A percentile compares a stretch with the other conserved stretches of the same genome.
These are phyloP conservation scores for Dolichomitus sp. DNA, from an alignment of 2,888 invertebrate species.

Conservation along the genomic window DNA sequence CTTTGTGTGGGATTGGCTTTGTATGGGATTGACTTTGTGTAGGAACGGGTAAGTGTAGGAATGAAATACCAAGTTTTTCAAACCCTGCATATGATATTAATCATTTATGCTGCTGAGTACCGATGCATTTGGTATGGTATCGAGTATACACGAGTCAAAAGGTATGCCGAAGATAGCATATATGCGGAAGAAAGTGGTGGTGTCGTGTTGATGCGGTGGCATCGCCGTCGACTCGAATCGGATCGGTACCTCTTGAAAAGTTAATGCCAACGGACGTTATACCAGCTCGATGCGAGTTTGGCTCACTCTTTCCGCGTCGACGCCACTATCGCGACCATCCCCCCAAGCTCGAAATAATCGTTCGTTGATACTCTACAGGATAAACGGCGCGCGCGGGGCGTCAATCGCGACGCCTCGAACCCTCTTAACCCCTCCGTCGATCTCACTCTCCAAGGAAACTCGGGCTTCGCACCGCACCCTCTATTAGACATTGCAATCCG, in stretches of 20 bases:
- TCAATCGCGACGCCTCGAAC: slow-evolving; percentile 3
- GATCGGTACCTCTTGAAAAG: slow-evolving; percentile 52
- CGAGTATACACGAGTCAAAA: neutral
- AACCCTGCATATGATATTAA: neutral
- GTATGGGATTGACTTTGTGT: too few relatives aligned
- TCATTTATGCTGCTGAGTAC: neutral
- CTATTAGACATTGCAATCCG: slow-evolving; percentile 1
- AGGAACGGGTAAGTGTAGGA: too few relatives aligned
- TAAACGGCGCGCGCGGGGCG: slow-evolving; percentile 4
- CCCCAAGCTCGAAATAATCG: slow-evolving; percentile 17
- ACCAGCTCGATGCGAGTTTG: slow-evolving; percentile 73
- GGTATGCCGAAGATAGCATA: neutral
- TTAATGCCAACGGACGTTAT: slow-evolving; percentile 40
- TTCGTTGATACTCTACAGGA: slow-evolving; percentile 3
- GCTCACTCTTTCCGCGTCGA: slow-evolving; percentile 12
- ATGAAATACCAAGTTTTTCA: neutral
- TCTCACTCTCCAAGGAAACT: slow-evolving; percentile 1
- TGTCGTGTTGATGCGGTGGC: neutral
- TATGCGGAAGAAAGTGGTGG: neutral
- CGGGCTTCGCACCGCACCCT: neutral
- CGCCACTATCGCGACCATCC: neutral
- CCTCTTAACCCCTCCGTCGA: neutral
- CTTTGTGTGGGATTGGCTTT: too few relatives aligned
- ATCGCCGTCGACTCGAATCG: slow-evolving; percentile 36
- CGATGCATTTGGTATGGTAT: neutral